Evolutionary conservation across 1,140 invertebrate genomes (phyloP).

Genomic region (Yoshiicerus persimilis): DNA sequence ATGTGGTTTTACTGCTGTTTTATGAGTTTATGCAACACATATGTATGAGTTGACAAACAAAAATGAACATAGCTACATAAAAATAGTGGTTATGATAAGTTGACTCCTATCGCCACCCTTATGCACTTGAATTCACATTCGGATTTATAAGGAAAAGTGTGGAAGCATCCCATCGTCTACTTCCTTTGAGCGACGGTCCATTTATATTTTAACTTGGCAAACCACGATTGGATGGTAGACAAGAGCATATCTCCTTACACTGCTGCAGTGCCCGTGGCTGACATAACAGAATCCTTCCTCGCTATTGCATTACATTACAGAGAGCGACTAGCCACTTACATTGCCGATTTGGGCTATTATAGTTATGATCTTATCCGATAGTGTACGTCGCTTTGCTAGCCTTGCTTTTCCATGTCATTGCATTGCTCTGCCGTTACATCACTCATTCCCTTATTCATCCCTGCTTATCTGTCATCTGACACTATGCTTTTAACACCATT

Average conservation of each 20-base stretch:
- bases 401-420: neutral
- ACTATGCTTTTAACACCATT: slow-evolving; percentile 19
- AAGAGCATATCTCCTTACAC: neutral
- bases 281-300: neutral
- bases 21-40: neutral
- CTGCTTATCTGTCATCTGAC: slow-evolving; percentile 15
- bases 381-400: neutral
- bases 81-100: neutral
- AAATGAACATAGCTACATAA: neutral
- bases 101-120: neutral
- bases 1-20: too few species aligned
- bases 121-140: neutral
- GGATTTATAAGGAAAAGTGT: neutral
- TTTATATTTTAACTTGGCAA: neutral
- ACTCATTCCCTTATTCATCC: neutral
- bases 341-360: neutral
- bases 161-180: neutral
- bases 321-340: neutral
- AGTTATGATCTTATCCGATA: neutral
- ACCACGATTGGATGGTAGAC: neutral
- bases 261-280: neutral
- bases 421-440: neutral
- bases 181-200: neutral
- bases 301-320: neutral
- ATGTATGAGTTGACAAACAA: neutral